Evolutionary conservation across 2,797 vertebrate genomes (phyloP).

Genomic region (Poecile montanus): DNA sequence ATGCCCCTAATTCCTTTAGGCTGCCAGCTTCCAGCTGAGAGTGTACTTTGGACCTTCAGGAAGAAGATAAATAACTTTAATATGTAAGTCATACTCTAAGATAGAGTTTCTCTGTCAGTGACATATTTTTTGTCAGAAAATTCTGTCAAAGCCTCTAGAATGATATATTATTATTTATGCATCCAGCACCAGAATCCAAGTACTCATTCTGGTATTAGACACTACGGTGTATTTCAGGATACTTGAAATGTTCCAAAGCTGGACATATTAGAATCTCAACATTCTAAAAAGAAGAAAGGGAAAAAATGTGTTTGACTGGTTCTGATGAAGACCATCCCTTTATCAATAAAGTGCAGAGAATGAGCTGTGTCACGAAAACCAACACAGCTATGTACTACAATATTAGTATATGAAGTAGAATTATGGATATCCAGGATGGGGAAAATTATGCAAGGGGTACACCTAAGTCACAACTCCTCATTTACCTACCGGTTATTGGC

Average conservation of each 20-base stretch:
- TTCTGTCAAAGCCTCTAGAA: neutral
- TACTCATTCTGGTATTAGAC: neutral
- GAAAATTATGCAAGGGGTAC: neutral
- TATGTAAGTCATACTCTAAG: neutral
- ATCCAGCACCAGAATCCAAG: neutral
- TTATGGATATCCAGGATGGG: neutral
- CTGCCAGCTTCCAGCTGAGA: neutral
- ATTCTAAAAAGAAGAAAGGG: neutral
- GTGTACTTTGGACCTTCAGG: neutral
- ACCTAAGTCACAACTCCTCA: neutral
- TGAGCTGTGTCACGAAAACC: neutral
- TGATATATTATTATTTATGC: neutral
- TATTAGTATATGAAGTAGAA: neutral
- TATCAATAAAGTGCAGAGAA: neutral
- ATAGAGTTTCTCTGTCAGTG: neutral
- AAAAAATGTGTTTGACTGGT: neutral
- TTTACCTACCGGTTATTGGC: neutral
- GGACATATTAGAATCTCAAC: neutral
- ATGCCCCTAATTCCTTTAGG: neutral
- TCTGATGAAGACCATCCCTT: neutral
- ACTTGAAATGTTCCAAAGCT: neutral
- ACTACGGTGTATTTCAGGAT: neutral
- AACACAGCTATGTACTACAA: neutral
- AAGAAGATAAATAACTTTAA: slow-evolving; percentile 32
- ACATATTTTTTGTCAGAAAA: neutral